Evolutionary conservation across 2,888 invertebrate genomes (phyloP), one percentile per base, ranked within the genome.

Genomic region (Dryococelus australis): DNA sequence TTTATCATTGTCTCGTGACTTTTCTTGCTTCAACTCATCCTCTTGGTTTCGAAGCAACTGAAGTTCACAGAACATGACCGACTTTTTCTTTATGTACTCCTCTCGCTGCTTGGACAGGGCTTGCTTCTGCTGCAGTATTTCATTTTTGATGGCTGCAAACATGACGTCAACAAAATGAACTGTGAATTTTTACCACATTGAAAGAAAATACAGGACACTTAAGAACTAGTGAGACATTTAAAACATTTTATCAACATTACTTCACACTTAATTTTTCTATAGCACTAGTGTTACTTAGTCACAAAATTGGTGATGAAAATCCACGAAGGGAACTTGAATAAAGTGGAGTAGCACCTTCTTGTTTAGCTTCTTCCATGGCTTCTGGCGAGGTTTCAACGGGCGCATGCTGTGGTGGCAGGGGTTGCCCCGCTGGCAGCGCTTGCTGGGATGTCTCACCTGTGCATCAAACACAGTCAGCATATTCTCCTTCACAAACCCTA

Each of bases 51-150:
- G 95, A 78, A 97, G 92, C 85, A 96, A 95, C 90, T 96, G 96
- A 90, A 97, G 93, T 92, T 97, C 97, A 89, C 96, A 95, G 90
- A 96, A 96, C 87, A 97, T 93, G 79, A 96, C 95, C 4, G 93
- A 92, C 0, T 96, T 95, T 92, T 97, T 97, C 92, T 95, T 95
- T 88, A 96, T 95, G 92, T 97, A 97, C 90, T 97, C 97, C 91
- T 96, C 96, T 20, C 97, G 95, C 91, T 97, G 97, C 90, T 96
- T 96, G 43, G 95, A 94, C 89, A 97, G 92, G 87, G 96, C 96
- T 12, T 96, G 96, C 91, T 96, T 96, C 92, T 97, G 97, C 90
- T 96, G 96, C 90, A 96, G 96, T 92, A 96, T 95, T 93, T 97
- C 97, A 89, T 96, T 95, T 90, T 96, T 96, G 91, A 97, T 96